Conservation (phyloP, 2,113 vertebrate species). For the Neodon shergylaensis region DNA sequence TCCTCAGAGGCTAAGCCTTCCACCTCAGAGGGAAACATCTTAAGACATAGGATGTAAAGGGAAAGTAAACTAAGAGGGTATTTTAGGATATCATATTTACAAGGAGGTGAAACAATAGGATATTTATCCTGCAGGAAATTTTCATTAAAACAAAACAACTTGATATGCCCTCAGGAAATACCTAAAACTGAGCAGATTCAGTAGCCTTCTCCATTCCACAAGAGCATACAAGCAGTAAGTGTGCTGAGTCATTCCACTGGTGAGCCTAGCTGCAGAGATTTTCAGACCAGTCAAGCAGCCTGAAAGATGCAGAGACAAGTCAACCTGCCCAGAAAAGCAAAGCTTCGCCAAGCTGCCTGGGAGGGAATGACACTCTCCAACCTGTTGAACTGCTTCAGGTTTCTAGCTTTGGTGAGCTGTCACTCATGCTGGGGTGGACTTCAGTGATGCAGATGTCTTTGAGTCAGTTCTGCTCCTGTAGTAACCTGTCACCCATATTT, state of each 20-base stretch:
- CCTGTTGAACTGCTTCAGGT: not conserved
- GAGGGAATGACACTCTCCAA: not conserved
- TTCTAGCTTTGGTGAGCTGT: not conserved
- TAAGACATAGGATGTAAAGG: not conserved
- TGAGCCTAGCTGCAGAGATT: not conserved
- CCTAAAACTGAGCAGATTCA: not conserved
- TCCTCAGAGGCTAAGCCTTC: not conserved
- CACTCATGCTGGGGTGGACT: not conserved
- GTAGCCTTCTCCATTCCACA: not conserved
- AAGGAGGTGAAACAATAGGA: not conserved
- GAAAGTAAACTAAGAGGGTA: not conserved
- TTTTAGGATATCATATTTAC: not conserved
- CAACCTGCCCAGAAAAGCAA: not conserved
- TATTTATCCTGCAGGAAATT: not conserved
- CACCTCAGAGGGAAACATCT: not conserved
- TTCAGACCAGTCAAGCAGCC: not conserved
- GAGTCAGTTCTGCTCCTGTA: not conserved
- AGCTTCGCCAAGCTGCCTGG: not conserved
- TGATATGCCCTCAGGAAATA: not conserved
- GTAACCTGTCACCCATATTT: not conserved
- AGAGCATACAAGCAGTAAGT: not conserved
- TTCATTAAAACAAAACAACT: not conserved
- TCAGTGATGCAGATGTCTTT: not conserved
- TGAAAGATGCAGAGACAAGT: not conserved
- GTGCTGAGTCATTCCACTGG: not conserved